phyloP scores from a whole-genome alignment of 2,797 vertebrate genomes.

The Pseudochirops cupreus region DNA sequence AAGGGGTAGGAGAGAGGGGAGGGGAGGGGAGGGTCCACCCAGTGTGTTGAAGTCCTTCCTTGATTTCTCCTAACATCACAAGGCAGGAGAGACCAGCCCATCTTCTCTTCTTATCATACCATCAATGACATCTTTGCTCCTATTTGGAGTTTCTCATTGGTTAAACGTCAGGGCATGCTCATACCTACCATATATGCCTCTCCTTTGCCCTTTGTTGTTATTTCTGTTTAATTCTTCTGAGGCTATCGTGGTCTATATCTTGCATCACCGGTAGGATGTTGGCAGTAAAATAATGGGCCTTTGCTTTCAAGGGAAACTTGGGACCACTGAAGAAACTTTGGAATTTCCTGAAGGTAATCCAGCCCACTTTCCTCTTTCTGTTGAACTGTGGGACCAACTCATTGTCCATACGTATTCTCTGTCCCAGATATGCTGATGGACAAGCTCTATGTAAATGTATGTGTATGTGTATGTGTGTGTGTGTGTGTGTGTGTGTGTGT shows the following conservation, averaged over 20 bases:
- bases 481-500: no score
- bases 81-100: background rate
- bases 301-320: background rate
- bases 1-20: rapidly evolving
- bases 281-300: background rate
- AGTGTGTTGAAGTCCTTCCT: background rate
- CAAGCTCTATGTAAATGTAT: background rate
- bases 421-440: background rate
- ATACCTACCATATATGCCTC: background rate
- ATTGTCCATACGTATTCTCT: background rate
- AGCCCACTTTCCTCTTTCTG: background rate
- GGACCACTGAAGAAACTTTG: background rate
- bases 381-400: background rate
- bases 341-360: background rate
- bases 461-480: no score
- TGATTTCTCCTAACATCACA: background rate
- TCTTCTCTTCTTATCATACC: background rate
- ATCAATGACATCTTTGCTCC: background rate
- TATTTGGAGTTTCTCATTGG: background rate
- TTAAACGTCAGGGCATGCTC: background rate
- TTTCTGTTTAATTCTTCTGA: background rate
- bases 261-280: background rate
- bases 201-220: background rate
- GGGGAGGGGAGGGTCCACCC: background rate
- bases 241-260: background rate